Evolutionary conservation across 1,140 invertebrate genomes (phyloP), one percentile per base, ranked within the genome.

Genomic region (Hyposmocoma kahamanoa): DNA sequence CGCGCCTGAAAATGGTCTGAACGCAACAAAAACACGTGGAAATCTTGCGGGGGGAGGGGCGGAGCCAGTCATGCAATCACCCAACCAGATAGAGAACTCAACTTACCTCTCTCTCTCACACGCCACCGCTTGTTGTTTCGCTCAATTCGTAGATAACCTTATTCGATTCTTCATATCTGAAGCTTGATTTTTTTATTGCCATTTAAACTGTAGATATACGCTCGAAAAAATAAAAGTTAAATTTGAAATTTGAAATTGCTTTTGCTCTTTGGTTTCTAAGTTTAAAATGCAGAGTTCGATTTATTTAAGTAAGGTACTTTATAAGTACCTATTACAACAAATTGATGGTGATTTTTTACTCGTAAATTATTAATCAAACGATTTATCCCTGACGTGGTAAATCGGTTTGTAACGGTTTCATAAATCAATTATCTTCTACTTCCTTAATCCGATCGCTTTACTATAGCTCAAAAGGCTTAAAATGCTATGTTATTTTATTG

Each of bases 121-220:
- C 18, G 20, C n/a, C n/a, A 17, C 8, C 2, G 19, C 22, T 19
- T 41, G 43, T 10, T 36, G 26, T 66, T 59, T 64, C 55, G 4
- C 6, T 77, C 64, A 51, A 68, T 56, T 63, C 62, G 61, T 64
- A 64, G 59, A 61, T 59, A 64, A 69, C 60, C 48, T 53, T 57
- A 72, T 62, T 77, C 72, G 69, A 77, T 75, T 75, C 62, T 73
- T 73, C 69, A 75, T 72, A 68, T 67, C 65, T 53, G 56, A 22
- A 42, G 61, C 62, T 64, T 68, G 58, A 62, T 71, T 72, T 77
- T 67, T 74, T 74, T 67, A 63, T 66, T 32, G 46, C 51, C 32
- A 53, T 72, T 57, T 63, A 53, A 65, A 70, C 61, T 62, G 71
- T n/a, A n/a, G n/a, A n/a, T n/a, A n/a, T n/a, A 45, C 53, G 52